Evolutionary conservation across 2,888 invertebrate genomes (phyloP).

Genomic region (Petrolisthes manimaculis): DNA sequence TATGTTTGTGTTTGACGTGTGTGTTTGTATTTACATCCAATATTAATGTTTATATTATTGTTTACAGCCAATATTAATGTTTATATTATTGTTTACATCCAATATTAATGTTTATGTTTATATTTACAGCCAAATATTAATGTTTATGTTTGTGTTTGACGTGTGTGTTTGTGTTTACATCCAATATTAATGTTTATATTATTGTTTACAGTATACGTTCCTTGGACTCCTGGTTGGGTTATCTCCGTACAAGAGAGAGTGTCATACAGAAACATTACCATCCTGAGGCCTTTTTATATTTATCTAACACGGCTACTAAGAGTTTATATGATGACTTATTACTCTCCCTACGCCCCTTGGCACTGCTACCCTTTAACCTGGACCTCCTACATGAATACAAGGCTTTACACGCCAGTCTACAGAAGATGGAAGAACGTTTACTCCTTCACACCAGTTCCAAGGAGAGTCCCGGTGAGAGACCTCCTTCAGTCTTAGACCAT

Average conservation of each 20-base stretch:
- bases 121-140: too few species aligned
- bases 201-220: conserved; percentile 79
- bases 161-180: conserved; percentile 69
- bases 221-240: conserved; percentile 91
- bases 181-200: too few species aligned
- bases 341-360: conserved; percentile 82
- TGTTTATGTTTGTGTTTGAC: too few species aligned
- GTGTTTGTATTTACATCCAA: too few species aligned
- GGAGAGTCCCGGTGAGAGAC: conserved; percentile 60
- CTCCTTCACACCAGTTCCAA: conserved; percentile 66
- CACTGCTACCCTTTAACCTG: conserved; percentile 83
- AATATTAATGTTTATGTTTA: too few species aligned
- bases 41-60: too few species aligned
- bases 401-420: conserved; percentile 81
- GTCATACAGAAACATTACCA: conserved; percentile 85
- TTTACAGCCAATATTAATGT: too few species aligned
- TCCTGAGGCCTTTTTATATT: conserved; percentile 79
- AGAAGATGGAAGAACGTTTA: conserved; percentile 74
- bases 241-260: conserved; percentile 85
- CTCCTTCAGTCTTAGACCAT: conserved; percentile 65
- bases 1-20: too few species aligned
- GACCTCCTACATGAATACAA: conserved; percentile 85
- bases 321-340: conserved; percentile 80
- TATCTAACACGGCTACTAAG: conserved; percentile 75
- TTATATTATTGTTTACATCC: too few species aligned